Percentiles rank a stretch among this genome's conserved stretches.
phyloP scores from a whole-genome alignment of 2,113 vertebrate genomes.

The Bubalus kerabau region DNA sequence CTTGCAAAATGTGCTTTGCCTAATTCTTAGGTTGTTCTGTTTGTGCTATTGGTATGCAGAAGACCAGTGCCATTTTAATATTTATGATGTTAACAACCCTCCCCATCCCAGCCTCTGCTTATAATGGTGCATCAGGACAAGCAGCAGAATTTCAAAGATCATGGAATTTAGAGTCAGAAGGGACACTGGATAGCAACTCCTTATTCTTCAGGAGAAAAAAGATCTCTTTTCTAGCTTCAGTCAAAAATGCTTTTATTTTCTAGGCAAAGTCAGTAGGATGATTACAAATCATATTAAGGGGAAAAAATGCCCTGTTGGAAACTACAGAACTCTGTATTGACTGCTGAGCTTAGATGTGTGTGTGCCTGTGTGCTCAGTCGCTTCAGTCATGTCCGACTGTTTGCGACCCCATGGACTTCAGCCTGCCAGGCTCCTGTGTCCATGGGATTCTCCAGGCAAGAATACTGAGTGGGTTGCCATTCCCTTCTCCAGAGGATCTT shows the following conservation, averaged over 20 bases:
- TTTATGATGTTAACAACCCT: slow-evolving; percentile 64
- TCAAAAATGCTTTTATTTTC: slow-evolving; percentile 31
- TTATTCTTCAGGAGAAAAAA: background rate
- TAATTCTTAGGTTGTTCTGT: slow-evolving; percentile 48
- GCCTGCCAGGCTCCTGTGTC: background rate
- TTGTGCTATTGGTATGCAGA: slow-evolving; percentile 64
- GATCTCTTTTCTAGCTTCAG: background rate
- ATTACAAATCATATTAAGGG: background rate
- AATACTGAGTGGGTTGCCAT: background rate
- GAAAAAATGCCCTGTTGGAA: background rate
- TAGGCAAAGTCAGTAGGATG: background rate
- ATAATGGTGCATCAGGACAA: background rate
- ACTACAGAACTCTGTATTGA: background rate
- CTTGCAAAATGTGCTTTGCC: slow-evolving; percentile 46
- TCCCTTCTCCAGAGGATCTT: background rate
- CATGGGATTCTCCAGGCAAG: background rate
- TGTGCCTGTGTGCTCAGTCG: background rate
- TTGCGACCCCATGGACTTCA: background rate
- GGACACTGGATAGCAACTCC: background rate
- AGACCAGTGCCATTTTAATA: slow-evolving; percentile 70
- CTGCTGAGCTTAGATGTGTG: background rate
- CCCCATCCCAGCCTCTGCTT: slow-evolving; percentile 18
- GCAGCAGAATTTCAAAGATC: slow-evolving; percentile 35
- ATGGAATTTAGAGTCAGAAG: slow-evolving; percentile 22
- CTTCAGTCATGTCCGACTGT: background rate